A percentile compares a stretch with the other conserved stretches of the same genome.
These are phyloP conservation scores for Hedychridium roseum DNA, from an alignment of 2,888 invertebrate genomes.

Conservation along the genomic window DNA sequence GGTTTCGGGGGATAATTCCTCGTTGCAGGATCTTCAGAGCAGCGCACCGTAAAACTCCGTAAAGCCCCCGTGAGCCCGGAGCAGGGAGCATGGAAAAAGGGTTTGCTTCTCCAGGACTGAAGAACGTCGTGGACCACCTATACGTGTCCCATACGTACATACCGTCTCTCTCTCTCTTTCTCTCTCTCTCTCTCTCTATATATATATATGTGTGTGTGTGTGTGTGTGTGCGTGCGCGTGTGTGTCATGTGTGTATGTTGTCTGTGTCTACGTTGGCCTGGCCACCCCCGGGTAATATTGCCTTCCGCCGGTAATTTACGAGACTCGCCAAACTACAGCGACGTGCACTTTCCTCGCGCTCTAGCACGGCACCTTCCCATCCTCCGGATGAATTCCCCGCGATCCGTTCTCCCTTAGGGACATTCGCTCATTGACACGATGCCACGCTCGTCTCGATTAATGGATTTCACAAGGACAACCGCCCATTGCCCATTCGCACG, in stretches of 20 bases:
- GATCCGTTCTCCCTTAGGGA: slow-evolving; percentile 11
- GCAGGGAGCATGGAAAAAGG: slow-evolving; percentile 14
- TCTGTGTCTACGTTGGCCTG: slow-evolving; percentile 16
- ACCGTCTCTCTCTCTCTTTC: too few relatives aligned
- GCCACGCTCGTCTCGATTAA: too few relatives aligned
- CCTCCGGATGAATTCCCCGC: slow-evolving; percentile 27
- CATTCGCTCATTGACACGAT: too few relatives aligned
- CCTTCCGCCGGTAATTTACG: slow-evolving; percentile 33
- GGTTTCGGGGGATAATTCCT: slow-evolving; percentile 32
- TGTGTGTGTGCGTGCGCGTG: slow-evolving; percentile 3
- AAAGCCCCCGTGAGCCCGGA: slow-evolving; percentile 18
- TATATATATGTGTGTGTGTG: slow-evolving; percentile 11
- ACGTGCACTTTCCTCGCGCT: slow-evolving; percentile 21
- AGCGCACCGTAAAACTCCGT: slow-evolving; percentile 23
- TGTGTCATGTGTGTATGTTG: too few relatives aligned
- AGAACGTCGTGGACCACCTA: too few relatives aligned
- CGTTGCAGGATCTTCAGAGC: slow-evolving; percentile 16
- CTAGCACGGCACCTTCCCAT: slow-evolving; percentile 25
- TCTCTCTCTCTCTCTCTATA: too few relatives aligned
- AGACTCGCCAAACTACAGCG: slow-evolving; percentile 26
- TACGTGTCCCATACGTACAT: too few relatives aligned
- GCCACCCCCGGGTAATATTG: slow-evolving; percentile 30
- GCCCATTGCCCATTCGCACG: too few relatives aligned
- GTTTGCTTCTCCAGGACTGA: slow-evolving; percentile 7
- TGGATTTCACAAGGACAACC: too few relatives aligned